phyloP scores from a whole-genome alignment of 2,888 invertebrate species.

The Amphimallon solstitiale region DNA sequence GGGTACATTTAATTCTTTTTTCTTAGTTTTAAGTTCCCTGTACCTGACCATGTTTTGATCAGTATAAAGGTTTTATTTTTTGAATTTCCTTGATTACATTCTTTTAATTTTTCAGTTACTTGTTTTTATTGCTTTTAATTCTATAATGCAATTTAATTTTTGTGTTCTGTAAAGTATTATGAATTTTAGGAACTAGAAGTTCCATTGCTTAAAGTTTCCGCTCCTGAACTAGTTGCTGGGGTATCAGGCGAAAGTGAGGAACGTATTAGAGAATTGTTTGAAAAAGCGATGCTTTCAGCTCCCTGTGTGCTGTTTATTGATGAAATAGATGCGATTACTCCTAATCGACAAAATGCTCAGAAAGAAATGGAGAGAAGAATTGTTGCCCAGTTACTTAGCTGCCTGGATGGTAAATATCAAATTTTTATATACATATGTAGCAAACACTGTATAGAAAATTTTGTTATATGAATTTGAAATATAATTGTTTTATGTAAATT shows the following conservation, averaged over 20 bases:
- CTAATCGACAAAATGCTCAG: slow-evolving; percentile 87
- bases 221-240: slow-evolving; percentile 93
- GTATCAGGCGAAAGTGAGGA: slow-evolving; percentile 97
- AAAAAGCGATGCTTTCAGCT: slow-evolving; percentile 77
- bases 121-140: background rate
- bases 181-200: slow-evolving; percentile 77
- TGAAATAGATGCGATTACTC: slow-evolving; percentile 96
- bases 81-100: background rate
- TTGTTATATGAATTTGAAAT: no score
- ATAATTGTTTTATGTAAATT: no score
- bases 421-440: background rate
- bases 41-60: background rate
- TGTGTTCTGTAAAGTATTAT: background rate
- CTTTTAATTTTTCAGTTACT: background rate
- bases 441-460: no score
- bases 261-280: slow-evolving; percentile 90
- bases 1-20: slow-evolving; percentile 63
- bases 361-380: slow-evolving; percentile 97
- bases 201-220: slow-evolving; percentile 87
- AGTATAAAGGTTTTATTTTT: background rate
- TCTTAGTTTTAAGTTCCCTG: background rate
- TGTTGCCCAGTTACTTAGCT: slow-evolving; percentile 90
- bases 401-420: slow-evolving; percentile 79
- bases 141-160: background rate
- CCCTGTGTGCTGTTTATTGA: slow-evolving; percentile 94